Evolutionary conservation across 2,888 invertebrate genomes (phyloP).

Genomic region (Pharmacophagus antenor): DNA sequence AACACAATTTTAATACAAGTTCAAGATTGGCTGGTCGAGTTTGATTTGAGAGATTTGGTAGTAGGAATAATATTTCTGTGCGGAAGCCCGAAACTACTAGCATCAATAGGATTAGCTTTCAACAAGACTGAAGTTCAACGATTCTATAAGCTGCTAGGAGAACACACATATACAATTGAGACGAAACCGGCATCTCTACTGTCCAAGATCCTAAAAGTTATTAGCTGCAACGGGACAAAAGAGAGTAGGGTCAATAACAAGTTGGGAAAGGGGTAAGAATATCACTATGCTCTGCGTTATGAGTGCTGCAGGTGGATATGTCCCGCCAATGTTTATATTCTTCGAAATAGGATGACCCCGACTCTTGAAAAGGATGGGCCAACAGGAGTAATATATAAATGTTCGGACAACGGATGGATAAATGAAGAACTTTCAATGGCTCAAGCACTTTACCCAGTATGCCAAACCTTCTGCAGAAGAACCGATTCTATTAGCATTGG

Average conservation of each 20-base stretch:
- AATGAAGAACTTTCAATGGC: too few species aligned
- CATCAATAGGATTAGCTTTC: too few species aligned
- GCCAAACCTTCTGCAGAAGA: too few species aligned
- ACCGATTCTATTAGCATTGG: too few species aligned
- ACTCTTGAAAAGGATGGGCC: slow-evolving; percentile 55
- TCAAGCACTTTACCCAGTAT: too few species aligned
- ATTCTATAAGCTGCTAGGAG: slow-evolving; percentile 38
- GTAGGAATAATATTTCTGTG: too few species aligned
- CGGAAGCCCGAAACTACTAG: too few species aligned
- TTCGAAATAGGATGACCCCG: slow-evolving; percentile 54
- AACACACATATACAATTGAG: slow-evolving; percentile 52
- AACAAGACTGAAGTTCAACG: slow-evolving; percentile 26
- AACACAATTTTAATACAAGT: too few species aligned
- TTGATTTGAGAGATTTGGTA: too few species aligned
- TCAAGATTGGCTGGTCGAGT: too few species aligned
- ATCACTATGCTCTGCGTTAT: slow-evolving; percentile 59
- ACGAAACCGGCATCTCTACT: slow-evolving; percentile 59
- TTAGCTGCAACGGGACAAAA: slow-evolving; percentile 53
- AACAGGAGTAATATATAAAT: too few species aligned
- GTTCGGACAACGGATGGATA: too few species aligned
- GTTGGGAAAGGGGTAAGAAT: slow-evolving; percentile 52
- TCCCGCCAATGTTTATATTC: slow-evolving; percentile 68
- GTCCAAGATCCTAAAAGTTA: slow-evolving; percentile 55
- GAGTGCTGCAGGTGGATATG: slow-evolving; percentile 50
- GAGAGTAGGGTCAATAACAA: slow-evolving; percentile 55